A percentile compares a stretch with the other conserved stretches of the same genome.
These are phyloP conservation scores for Plectus sambesii DNA, from an alignment of 1,140 invertebrate species.

Conservation along the genomic window DNA sequence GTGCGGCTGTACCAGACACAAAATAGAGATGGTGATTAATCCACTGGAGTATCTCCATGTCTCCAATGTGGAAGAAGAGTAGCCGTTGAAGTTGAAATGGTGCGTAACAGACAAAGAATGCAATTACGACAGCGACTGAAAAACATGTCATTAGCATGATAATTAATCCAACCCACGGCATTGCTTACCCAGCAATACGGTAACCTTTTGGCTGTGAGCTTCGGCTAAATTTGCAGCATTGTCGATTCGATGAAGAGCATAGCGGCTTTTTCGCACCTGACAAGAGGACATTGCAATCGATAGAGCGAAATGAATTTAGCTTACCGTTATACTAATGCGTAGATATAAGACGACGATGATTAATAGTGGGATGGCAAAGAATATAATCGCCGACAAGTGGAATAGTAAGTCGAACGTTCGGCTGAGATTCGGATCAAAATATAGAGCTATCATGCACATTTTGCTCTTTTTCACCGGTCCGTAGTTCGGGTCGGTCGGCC, in stretches of 20 bases:
- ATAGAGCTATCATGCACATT: slow-evolving; percentile 19
- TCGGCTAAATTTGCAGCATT: slow-evolving; percentile 11
- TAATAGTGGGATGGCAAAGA: slow-evolving; percentile 17
- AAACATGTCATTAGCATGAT: slow-evolving; percentile 14
- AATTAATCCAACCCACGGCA: background rate
- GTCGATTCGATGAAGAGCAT: background rate
- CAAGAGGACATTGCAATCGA: too few species aligned
- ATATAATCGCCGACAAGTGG: slow-evolving; percentile 19
- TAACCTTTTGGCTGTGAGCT: slow-evolving; percentile 10
- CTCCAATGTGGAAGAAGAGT: slow-evolving; percentile 59
- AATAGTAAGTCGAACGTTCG: slow-evolving; percentile 14
- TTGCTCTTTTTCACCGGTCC: slow-evolving; percentile 13
- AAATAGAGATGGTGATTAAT: slow-evolving; percentile 23
- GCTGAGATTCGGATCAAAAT: background rate
- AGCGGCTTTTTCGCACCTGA: too few species aligned
- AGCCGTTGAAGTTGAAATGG: slow-evolving; percentile 79
- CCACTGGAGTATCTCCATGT: background rate
- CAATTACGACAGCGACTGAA: slow-evolving; percentile 73
- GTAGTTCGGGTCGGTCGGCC: slow-evolving; percentile 12
- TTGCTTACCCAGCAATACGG: slow-evolving; percentile 13
- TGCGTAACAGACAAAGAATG: slow-evolving; percentile 83
- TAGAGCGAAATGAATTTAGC: background rate
- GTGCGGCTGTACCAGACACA: background rate
- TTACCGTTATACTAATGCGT: slow-evolving; percentile 14
- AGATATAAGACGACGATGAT: slow-evolving; percentile 17